phyloP scores from a whole-genome alignment of 2,113 vertebrate species.

The Thamnaconus septentrionalis region DNA sequence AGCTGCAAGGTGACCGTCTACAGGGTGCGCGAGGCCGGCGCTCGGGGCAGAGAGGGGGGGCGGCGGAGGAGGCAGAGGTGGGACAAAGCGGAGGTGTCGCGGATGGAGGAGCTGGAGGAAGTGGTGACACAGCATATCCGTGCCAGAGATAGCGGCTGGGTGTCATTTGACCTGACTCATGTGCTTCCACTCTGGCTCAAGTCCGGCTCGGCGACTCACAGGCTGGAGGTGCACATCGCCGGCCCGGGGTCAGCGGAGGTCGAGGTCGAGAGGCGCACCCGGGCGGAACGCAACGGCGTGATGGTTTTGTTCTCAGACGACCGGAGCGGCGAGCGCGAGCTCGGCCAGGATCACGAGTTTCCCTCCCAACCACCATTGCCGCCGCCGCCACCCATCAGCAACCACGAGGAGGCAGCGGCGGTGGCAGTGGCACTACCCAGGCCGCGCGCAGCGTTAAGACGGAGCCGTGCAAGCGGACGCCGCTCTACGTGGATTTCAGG shows the following conservation, averaged over 20 bases:
- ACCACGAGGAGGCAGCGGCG: no score
- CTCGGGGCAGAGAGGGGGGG: constrained; percentile 62
- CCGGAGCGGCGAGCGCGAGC: constrained; percentile 78
- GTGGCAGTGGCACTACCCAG: constrained; percentile 73
- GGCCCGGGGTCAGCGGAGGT: constrained; percentile 65
- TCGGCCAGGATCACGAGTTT: constrained; percentile 77
- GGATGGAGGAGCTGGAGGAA: constrained; percentile 72
- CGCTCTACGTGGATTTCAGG: constrained; percentile 94
- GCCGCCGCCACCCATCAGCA: no score
- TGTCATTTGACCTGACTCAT: constrained; percentile 90
- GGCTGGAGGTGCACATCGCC: constrained; percentile 86
- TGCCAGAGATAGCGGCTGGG: constrained; percentile 86
- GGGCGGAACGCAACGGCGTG: constrained; percentile 84
- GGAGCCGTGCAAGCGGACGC: constrained; percentile 87
- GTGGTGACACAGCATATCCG: constrained; percentile 83
- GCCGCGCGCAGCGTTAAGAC: constrained; percentile 89
- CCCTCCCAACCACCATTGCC: no score
- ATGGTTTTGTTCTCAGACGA: constrained; percentile 93
- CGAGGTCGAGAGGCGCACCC: constrained; percentile 79
- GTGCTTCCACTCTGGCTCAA: constrained; percentile 82
- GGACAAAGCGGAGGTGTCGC: constrained; percentile 51
- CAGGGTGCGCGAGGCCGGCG: constrained; percentile 66
- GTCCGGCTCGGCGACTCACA: constrained; percentile 75
- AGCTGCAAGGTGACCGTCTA: constrained; percentile 88
- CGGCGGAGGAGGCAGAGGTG: constrained; percentile 51